Evolutionary conservation across 2,888 invertebrate species (phyloP).

Genomic region (Phalera bucephala): DNA sequence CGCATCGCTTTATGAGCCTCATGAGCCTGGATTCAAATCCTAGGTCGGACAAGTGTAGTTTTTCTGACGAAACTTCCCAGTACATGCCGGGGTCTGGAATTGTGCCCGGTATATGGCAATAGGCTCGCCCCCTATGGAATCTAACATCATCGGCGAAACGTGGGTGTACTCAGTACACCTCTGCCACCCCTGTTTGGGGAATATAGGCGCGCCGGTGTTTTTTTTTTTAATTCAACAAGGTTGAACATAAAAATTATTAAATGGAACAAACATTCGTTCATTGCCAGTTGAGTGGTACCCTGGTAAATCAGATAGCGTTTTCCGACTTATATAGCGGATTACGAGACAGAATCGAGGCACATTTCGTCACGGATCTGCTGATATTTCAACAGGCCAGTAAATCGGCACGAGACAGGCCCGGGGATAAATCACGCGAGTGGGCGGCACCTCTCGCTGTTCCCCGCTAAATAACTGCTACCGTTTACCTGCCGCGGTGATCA

Average conservation of each 20-base stretch:
- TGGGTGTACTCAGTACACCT: too few species aligned
- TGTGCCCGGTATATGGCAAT: too few species aligned
- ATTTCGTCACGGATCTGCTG: slow-evolving; percentile 68
- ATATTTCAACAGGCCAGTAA: slow-evolving; percentile 72
- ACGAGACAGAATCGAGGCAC: slow-evolving; percentile 43
- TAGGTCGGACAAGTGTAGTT: too few species aligned
- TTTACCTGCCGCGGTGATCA: slow-evolving; percentile 78
- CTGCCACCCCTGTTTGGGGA: too few species aligned
- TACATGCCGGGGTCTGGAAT: too few species aligned
- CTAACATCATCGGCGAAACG: too few species aligned
- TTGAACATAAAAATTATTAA: background rate
- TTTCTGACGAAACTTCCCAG: too few species aligned
- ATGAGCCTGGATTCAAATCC: too few species aligned
- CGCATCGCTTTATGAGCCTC: too few species aligned
- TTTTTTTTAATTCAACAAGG: too few species aligned
- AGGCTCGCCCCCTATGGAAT: too few species aligned
- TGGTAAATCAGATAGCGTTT: slow-evolving; percentile 33
- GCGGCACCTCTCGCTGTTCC: slow-evolving; percentile 59
- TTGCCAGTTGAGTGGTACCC: background rate
- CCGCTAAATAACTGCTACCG: slow-evolving; percentile 77
- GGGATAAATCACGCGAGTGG: slow-evolving; percentile 77
- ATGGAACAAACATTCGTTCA: background rate
- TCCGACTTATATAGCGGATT: slow-evolving; percentile 37
- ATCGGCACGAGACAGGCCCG: slow-evolving; percentile 48
- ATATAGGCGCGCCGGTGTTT: too few species aligned